A percentile compares a stretch with the other conserved stretches of the same genome.
phyloP scores from a whole-genome alignment of 2,888 invertebrate genomes.

The Caenorhabditis sulstoni region DNA sequence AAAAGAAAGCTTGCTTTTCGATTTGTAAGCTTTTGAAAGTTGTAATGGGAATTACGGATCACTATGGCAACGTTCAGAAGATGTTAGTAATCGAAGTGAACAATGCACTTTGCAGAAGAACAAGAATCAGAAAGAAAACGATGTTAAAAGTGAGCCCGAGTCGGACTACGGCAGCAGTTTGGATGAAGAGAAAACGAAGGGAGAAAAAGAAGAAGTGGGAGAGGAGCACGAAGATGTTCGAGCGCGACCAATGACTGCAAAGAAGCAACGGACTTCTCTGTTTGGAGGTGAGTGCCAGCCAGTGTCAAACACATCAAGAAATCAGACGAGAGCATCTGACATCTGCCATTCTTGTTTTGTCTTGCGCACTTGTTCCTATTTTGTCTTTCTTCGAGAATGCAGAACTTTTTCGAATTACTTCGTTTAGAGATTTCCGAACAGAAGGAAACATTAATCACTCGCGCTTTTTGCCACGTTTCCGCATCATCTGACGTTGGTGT shows the following conservation, averaged over 20 bases:
- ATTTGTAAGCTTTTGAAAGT: neutral
- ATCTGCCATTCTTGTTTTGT: constrained; percentile 18
- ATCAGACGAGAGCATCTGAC: constrained; percentile 45
- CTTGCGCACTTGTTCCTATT: constrained; percentile 3
- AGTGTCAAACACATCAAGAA: constrained; percentile 42
- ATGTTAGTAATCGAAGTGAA: neutral
- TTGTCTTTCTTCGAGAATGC: neutral
- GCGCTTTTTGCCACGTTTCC: neutral
- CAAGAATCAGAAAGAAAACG: neutral
- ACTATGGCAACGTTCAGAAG: constrained; percentile 6
- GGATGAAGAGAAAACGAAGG: constrained; percentile 30
- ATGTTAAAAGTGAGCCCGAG: constrained; percentile 38
- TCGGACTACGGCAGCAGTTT: constrained; percentile 58
- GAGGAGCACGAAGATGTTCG: constrained; percentile 16
- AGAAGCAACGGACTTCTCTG: constrained; percentile 51
- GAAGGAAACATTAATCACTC: constrained; percentile 9
- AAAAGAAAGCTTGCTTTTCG: neutral
- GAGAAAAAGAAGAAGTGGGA: constrained; percentile 11
- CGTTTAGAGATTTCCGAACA: neutral
- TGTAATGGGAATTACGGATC: neutral
- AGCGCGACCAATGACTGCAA: constrained; percentile 51
- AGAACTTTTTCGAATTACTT: neutral
- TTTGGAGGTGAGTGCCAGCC: constrained; percentile 55
- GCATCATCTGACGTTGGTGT: neutral
- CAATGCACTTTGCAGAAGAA: constrained; percentile 29